Conservation (phyloP, 2,113 vertebrate genomes). For the Mesocricetus auratus region DNA sequence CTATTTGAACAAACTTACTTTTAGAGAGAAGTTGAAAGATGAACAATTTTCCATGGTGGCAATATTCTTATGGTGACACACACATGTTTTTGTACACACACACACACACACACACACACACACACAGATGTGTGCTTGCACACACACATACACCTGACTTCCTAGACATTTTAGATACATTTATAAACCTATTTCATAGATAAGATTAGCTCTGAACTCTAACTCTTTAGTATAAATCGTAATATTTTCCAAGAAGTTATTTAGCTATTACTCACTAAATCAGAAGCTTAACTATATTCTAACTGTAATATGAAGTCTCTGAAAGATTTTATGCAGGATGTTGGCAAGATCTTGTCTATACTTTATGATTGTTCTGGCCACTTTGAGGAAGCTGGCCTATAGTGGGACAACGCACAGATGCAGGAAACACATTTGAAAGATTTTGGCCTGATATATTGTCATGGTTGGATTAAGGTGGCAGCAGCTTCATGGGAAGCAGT, state of each 20-base stretch:
- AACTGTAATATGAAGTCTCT: not conserved
- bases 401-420: not conserved
- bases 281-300: not conserved
- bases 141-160: not conserved
- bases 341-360: not conserved
- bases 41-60: not conserved
- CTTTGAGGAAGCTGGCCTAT: not conserved
- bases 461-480: not conserved
- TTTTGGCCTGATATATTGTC: not conserved
- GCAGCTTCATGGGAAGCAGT: not conserved
- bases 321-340: not conserved
- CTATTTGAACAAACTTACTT: not conserved
- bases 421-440: not conserved
- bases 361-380: not conserved
- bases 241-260: not conserved
- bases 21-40: not conserved
- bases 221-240: not conserved
- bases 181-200: conserved; percentile 12
- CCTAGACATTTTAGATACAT: not conserved
- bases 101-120: not conserved
- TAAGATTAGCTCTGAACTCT: not conserved
- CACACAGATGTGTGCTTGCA: not conserved
- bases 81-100: not conserved
- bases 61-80: not conserved
- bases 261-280: not conserved